A percentile compares a stretch with the other conserved stretches of the same genome.
Conservation (phyloP, 1,140 invertebrate species). For the Thaumatotibia leucotreta region DNA sequence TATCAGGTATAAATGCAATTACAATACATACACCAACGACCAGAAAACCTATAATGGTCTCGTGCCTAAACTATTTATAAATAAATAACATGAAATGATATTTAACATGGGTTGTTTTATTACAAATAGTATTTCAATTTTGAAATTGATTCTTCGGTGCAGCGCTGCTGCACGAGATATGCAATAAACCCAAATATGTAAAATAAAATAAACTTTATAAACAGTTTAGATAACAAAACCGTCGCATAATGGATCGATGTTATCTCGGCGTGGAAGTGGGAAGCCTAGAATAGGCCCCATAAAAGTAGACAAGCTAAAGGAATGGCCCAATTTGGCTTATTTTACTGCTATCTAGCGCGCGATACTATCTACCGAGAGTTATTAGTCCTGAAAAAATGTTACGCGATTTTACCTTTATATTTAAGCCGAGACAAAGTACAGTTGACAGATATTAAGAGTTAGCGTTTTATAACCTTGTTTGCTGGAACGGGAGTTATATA, state of each 20-base stretch:
- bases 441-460: slow-evolving; percentile 17
- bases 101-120: too few relatives aligned
- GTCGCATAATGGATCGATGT: slow-evolving; percentile 39
- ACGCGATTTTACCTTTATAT: slow-evolving; percentile 40
- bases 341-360: slow-evolving; percentile 54
- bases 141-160: too few relatives aligned
- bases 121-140: too few relatives aligned
- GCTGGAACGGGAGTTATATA: neutral
- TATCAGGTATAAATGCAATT: too few relatives aligned
- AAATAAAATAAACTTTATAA: neutral
- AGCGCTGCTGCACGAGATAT: neutral
- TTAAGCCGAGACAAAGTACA: slow-evolving; percentile 10
- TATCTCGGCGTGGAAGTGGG: slow-evolving; percentile 36
- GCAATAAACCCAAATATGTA: neutral
- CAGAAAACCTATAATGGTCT: too few relatives aligned
- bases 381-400: slow-evolving; percentile 59
- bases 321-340: slow-evolving; percentile 60
- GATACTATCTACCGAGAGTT: slow-evolving; percentile 47
- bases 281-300: slow-evolving; percentile 41
- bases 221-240: neutral
- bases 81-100: too few relatives aligned
- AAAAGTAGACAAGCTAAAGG: slow-evolving; percentile 43
- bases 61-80: too few relatives aligned
- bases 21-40: too few relatives aligned
- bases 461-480: slow-evolving; percentile 15